phyloP scores from a whole-genome alignment of 2,113 vertebrate species.

The Lampris incognitus region DNA sequence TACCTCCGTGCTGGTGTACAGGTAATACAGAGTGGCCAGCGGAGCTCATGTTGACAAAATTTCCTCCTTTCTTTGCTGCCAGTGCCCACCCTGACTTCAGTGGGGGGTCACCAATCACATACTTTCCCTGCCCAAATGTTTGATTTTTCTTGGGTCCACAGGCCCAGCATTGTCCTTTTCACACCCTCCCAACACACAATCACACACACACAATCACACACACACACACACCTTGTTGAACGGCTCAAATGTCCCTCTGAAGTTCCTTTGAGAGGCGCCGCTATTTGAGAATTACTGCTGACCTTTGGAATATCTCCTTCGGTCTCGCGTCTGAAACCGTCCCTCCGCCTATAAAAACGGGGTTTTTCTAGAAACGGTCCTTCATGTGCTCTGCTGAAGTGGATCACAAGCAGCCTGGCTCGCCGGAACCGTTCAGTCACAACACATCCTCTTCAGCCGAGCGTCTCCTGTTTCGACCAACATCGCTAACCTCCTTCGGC shows the following conservation, averaged over 20 bases:
- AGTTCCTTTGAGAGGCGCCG: conserved; percentile 35
- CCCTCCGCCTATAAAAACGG: conserved; percentile 42
- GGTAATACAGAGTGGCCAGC: too few relatives aligned
- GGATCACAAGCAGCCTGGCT: conserved; percentile 61
- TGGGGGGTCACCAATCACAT: too few relatives aligned
- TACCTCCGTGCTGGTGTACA: too few relatives aligned
- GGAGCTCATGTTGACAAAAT: too few relatives aligned
- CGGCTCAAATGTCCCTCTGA: conserved; percentile 39
- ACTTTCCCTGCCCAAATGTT: too few relatives aligned
- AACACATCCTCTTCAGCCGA: conserved; percentile 24
- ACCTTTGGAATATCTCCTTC: conserved; percentile 64
- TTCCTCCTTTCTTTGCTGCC: too few relatives aligned
- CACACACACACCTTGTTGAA: conserved; percentile 31
- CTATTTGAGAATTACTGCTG: conserved; percentile 48
- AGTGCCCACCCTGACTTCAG: too few relatives aligned
- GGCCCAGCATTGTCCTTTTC: too few relatives aligned
- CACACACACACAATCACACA: conserved; percentile 11
- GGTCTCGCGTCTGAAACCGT: conserved; percentile 49
- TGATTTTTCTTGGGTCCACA: too few relatives aligned
- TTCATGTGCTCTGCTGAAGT: conserved; percentile 54
- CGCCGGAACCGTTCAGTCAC: conserved; percentile 46
- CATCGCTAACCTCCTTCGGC: conserved; percentile 27
- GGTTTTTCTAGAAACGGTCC: conserved; percentile 42
- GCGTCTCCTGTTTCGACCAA: conserved; percentile 39
- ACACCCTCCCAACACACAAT: conserved; percentile 33